These are phyloP conservation scores for Enteromius viviparus DNA, from an alignment of 2,797 vertebrate species.

Conservation along the genomic window DNA sequence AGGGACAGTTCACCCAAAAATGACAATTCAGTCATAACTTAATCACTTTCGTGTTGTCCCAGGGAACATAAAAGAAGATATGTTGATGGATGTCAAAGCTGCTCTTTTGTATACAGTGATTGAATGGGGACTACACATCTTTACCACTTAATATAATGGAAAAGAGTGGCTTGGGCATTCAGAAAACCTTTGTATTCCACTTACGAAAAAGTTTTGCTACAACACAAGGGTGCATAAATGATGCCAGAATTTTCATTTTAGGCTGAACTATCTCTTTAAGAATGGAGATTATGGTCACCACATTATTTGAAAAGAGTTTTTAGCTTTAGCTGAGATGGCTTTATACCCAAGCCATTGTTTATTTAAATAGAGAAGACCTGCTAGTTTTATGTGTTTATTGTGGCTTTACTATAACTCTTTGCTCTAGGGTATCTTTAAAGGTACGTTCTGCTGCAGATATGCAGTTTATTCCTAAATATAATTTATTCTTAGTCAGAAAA, in stretches of 20 bases:
- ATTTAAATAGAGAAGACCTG: constrained; percentile 23
- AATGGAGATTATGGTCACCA: constrained; percentile 2
- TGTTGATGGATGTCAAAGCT: not conserved
- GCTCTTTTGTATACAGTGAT: not conserved
- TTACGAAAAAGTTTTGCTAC: not conserved
- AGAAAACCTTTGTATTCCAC: not conserved
- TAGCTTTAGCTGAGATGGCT: not conserved
- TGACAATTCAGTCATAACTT: not conserved
- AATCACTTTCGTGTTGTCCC: not conserved
- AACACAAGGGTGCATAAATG: not conserved
- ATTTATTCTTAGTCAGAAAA: not conserved
- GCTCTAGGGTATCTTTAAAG: constrained; percentile 4
- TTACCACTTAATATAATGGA: not conserved
- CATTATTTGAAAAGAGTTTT: constrained; percentile 14
- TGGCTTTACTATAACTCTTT: constrained; percentile 16
- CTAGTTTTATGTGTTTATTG: constrained; percentile 17
- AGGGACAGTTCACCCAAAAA: not conserved
- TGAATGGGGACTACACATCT: not conserved
- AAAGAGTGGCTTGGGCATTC: not conserved
- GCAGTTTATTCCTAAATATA: constrained; percentile 6
- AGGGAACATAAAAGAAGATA: not conserved
- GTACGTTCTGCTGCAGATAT: not conserved
- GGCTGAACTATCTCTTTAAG: not conserved
- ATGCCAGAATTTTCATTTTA: not conserved
- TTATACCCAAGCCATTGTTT: constrained; percentile 25